Conservation (phyloP, 2,888 invertebrate species). For the Drosophila fulvimacula region DNA sequence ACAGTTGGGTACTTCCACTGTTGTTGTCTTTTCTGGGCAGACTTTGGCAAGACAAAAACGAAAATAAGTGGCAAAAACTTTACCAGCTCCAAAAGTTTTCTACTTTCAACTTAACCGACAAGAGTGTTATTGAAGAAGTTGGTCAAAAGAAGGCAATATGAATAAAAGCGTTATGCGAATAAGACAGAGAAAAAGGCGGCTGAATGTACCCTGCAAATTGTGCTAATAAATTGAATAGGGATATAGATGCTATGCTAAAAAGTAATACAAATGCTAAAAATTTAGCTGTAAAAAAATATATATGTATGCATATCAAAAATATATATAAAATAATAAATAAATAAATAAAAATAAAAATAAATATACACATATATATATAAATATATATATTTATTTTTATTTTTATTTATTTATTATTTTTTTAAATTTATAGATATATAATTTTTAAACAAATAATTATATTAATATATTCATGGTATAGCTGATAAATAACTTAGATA, state of each 20-base stretch:
- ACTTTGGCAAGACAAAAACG: background rate
- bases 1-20: background rate
- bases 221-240: background rate
- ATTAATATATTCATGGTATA: too few relatives aligned
- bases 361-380: background rate
- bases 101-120: background rate
- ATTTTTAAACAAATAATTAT: too few relatives aligned
- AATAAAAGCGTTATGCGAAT: background rate
- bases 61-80: constrained; percentile 13
- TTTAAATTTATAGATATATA: too few relatives aligned
- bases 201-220: background rate
- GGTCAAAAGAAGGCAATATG: background rate
- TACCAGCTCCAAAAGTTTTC: constrained; percentile 7
- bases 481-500: background rate
- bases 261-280: background rate
- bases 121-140: constrained; percentile 4
- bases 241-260: background rate
- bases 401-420: too few relatives aligned
- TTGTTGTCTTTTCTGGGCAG: background rate
- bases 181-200: fast-evolving
- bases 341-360: background rate
- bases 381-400: too few relatives aligned
- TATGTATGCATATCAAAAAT: background rate
- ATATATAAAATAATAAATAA: too few relatives aligned
- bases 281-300: background rate